Conservation (phyloP, 2,888 invertebrate species). For the Caenorhabditis virilis region DNA sequence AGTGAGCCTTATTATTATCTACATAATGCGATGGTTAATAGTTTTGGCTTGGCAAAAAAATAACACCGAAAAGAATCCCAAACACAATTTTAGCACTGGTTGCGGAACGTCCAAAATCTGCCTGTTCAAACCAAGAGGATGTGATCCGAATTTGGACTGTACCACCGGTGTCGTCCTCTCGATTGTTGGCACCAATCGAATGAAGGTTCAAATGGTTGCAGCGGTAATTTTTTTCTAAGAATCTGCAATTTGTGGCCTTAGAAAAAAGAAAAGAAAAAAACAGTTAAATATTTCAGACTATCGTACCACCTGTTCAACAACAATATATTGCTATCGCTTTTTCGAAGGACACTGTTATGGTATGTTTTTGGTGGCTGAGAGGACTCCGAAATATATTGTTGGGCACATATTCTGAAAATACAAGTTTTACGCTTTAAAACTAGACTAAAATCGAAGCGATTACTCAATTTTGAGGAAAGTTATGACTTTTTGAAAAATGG, state of each 20-base stretch:
- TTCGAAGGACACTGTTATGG: conserved; percentile 60
- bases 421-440: too few species aligned
- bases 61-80: too few species aligned
- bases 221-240: too few species aligned
- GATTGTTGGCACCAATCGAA: conserved; percentile 50
- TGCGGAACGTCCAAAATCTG: conserved; percentile 62
- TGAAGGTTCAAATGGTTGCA: conserved; percentile 61
- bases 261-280: too few species aligned
- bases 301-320: conserved; percentile 59
- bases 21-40: too few species aligned
- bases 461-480: too few species aligned
- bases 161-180: conserved; percentile 55
- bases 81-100: conserved; percentile 40
- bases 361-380: conserved; percentile 9
- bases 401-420: conserved; percentile 1
- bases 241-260: too few species aligned
- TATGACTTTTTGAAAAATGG: too few species aligned
- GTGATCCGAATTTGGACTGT: conserved; percentile 63
- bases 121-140: conserved; percentile 63
- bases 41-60: too few species aligned
- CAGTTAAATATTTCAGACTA: conserved; percentile 21
- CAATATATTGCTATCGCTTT: conserved; percentile 65
- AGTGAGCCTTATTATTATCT: too few species aligned
- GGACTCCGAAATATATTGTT: neutral
- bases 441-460: too few species aligned